These are phyloP conservation scores for Pteria penguin DNA, from an alignment of 2,888 invertebrate species.

Conservation along the genomic window DNA sequence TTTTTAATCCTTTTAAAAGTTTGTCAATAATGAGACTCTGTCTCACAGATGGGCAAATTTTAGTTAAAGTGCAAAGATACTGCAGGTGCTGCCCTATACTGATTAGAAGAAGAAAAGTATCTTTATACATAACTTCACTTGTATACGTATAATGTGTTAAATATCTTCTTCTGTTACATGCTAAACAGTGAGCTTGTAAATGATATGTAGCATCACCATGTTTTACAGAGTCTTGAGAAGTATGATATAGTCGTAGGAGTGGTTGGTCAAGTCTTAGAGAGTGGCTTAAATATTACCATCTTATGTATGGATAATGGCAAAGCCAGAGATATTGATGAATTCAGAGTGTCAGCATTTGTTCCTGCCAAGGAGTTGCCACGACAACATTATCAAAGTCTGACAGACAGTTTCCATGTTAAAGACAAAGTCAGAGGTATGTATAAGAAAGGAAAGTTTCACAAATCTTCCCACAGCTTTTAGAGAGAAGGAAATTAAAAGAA, in stretches of 20 bases:
- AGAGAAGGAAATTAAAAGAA: too few species aligned
- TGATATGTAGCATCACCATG: constrained; percentile 25
- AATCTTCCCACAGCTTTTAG: too few species aligned
- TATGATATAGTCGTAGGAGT: constrained; percentile 80
- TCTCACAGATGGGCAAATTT: too few species aligned
- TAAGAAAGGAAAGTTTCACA: too few species aligned
- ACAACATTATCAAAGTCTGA: constrained; percentile 73
- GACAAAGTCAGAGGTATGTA: constrained; percentile 77
- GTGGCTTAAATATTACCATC: constrained; percentile 85
- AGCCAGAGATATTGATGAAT: constrained; percentile 90
- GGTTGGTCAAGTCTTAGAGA: constrained; percentile 77
- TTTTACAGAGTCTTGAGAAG: constrained; percentile 78
- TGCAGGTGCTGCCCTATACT: too few species aligned
- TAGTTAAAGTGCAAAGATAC: too few species aligned
- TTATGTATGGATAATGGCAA: constrained; percentile 90
- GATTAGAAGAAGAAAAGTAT: too few species aligned
- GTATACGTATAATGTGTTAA: too few species aligned
- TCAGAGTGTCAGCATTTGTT: constrained; percentile 86
- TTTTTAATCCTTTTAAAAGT: too few species aligned
- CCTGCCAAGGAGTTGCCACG: constrained; percentile 75
- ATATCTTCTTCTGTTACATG: too few species aligned
- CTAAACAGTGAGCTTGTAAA: background rate
- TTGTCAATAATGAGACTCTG: too few species aligned
- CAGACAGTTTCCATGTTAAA: constrained; percentile 75
- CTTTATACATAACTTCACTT: too few species aligned